These are phyloP conservation scores for Baronia brevicornis DNA, from an alignment of 2,888 invertebrate species.

Conservation along the genomic window DNA sequence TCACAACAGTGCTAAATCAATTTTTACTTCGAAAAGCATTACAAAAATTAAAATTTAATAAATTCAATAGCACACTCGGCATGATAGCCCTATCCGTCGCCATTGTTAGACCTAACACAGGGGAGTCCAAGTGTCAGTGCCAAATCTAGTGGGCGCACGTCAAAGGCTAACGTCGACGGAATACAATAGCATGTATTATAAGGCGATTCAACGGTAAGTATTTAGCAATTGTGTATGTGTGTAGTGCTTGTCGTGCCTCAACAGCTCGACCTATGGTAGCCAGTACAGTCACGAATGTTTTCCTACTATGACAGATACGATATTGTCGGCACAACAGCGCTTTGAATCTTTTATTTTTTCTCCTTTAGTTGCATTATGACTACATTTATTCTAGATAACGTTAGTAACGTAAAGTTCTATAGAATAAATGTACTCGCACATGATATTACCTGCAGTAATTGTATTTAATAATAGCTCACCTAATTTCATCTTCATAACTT, in stretches of 20 bases:
- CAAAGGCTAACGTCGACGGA: conserved; percentile 20
- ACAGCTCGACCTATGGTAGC: conserved; percentile 1
- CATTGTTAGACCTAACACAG: conserved; percentile 19
- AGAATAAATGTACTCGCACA: too few relatives aligned
- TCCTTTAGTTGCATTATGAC: too few relatives aligned
- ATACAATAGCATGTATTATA: conserved; percentile 31
- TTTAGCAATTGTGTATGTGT: conserved; percentile 1
- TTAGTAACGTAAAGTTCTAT: too few relatives aligned
- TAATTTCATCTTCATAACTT: too few relatives aligned
- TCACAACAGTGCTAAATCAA: not conserved
- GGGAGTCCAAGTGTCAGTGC: conserved; percentile 15
- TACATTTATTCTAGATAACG: too few relatives aligned
- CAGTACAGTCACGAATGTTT: conserved; percentile 2
- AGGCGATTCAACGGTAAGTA: conserved; percentile 28
- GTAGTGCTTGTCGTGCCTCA: not conserved
- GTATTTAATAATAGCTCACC: too few relatives aligned
- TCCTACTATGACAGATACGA: too few relatives aligned
- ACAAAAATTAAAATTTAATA: conserved; percentile 1
- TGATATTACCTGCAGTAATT: too few relatives aligned
- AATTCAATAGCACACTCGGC: too few relatives aligned
- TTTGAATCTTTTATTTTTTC: too few relatives aligned
- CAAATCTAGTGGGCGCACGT: conserved; percentile 23
- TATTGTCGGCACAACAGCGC: too few relatives aligned
- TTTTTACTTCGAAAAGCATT: not conserved
- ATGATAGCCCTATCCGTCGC: conserved; percentile 21